A percentile compares a stretch with the other conserved stretches of the same genome.
Evolutionary conservation across 2,888 invertebrate species (phyloP).

Genomic region (Oscheius onirici): DNA sequence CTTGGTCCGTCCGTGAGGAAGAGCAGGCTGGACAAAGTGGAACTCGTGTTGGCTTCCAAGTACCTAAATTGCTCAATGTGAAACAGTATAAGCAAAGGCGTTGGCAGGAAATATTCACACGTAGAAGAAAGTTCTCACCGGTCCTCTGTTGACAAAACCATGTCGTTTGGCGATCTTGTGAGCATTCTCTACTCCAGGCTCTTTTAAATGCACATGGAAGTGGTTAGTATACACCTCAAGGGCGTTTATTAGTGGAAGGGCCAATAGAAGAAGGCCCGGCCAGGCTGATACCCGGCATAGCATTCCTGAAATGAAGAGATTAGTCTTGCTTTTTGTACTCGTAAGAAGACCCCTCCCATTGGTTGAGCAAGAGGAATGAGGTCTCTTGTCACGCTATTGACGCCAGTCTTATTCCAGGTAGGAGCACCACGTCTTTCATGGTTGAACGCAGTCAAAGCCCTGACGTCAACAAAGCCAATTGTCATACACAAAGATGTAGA

Average conservation of each 20-base stretch:
- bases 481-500: neutral
- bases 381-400: neutral
- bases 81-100: neutral
- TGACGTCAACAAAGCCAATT: slow-evolving; percentile 5
- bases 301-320: slow-evolving; percentile 31
- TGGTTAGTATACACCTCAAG: slow-evolving; percentile 87
- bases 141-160: slow-evolving; percentile 92
- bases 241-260: slow-evolving; percentile 27
- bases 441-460: too few relatives aligned
- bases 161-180: slow-evolving; percentile 85
- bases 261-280: slow-evolving; percentile 33
- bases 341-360: too few relatives aligned
- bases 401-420: slow-evolving; percentile 3
- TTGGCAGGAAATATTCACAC: neutral
- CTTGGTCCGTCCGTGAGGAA: slow-evolving; percentile 87
- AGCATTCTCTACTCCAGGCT: slow-evolving; percentile 76
- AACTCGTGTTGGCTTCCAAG: slow-evolving; percentile 88
- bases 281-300: slow-evolving; percentile 34
- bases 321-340: neutral
- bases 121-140: slow-evolving; percentile 78
- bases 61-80: slow-evolving; percentile 77
- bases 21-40: slow-evolving; percentile 90
- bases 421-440: neutral
- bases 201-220: slow-evolving; percentile 83
- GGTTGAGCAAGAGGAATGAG: too few relatives aligned